Base-by-base conservation (phyloP, 2,113 vertebrate genomes). In the Melanocharis versteri region DNA sequence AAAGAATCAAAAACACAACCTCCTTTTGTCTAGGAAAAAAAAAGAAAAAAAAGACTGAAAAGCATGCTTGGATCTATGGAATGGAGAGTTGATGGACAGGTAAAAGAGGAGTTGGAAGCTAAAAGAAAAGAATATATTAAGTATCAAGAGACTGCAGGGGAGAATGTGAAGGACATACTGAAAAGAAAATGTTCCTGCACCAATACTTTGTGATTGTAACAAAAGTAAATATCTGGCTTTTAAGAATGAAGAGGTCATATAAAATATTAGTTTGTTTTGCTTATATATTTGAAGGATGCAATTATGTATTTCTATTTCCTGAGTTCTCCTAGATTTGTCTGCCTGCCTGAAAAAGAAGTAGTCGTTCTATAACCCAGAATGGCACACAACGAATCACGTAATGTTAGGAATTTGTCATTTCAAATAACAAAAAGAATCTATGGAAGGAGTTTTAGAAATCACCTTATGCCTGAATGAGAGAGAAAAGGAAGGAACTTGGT, bases 61-160 rank as follows among this genome's bases (percentile, higher is more conserved):
- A 92, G 65, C 65, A 50, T 65, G 70, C 92, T 96, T 44, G 86
- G 89, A 97, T 96, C 94, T 95, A 45, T 87, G 79, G 94, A 97
- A 82, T 75, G 58, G 33, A 86, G 35, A 27, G 76, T 96, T 98
- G 98, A 98, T 89, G 75, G 97, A 96, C 96, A 97, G 96, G 93
- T 95, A 96, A 90, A 88, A 96, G 78, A 91, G 75, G 95, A 84
- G 82, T 60, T 95, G 77, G 96, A 95, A 97, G 87, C 83, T 89
- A 94, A 94, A 95, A 95, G 92, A 96, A 94, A 79, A 82, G 87
- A 81, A 90, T 95, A 72, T 83, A 81, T 91, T 95, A 97, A 94
- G 68, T 95, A 89, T 85, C 81, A 80, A 79, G 93, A 95, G 93
- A 93, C 42, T 69, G 37, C 47, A 58, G 73, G 66, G 82, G 81